Conservation (phyloP, 2,797 vertebrate genomes). For the Gymnocypris eckloni region DNA sequence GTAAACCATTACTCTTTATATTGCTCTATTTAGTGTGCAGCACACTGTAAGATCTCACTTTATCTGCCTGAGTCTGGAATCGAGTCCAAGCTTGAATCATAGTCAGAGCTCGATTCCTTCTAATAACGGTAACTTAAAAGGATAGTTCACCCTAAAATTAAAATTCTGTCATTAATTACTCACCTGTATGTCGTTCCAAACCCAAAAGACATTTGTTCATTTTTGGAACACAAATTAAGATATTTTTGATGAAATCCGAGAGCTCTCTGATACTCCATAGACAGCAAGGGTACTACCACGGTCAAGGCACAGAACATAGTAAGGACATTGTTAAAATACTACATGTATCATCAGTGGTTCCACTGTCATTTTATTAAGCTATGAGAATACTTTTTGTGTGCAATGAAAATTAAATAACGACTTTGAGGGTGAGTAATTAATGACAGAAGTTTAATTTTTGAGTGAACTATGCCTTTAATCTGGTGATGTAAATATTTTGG, state of each 20-base stretch:
- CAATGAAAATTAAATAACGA: background rate
- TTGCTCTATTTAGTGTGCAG: background rate
- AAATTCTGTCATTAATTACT: background rate
- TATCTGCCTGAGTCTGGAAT: background rate
- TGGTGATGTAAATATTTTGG: slow-evolving; percentile 4
- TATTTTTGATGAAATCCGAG: no score
- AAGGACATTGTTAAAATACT: no score
- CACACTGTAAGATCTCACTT: background rate
- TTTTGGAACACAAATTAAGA: no score
- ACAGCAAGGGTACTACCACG: no score
- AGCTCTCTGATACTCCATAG: no score
- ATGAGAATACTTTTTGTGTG: background rate
- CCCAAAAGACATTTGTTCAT: no score
- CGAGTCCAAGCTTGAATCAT: background rate
- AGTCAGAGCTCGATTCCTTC: background rate
- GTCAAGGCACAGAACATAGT: no score
- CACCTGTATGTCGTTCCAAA: no score
- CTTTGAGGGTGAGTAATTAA: background rate
- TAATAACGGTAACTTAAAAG: background rate
- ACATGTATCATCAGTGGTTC: no score
- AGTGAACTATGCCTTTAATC: background rate
- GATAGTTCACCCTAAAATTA: background rate
- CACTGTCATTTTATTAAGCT: background rate
- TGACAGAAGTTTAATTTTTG: background rate
- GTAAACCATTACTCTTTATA: background rate